These are phyloP conservation scores for Melanerpes aurifrons DNA, from an alignment of 2,113 vertebrate species.

Conservation along the genomic window DNA sequence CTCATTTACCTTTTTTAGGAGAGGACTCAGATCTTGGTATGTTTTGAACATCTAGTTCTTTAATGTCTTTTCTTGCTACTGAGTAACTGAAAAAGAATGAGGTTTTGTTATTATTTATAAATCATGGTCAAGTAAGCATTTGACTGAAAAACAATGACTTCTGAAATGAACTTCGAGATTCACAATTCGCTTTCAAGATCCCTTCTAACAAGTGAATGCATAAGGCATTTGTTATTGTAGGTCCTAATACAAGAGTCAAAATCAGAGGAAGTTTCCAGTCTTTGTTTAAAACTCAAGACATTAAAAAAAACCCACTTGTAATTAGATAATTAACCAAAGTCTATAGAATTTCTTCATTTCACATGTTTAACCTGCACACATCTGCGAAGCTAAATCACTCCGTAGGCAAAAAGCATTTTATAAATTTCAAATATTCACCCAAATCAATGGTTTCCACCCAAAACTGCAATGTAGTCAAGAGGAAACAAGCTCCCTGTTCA, in stretches of 20 bases:
- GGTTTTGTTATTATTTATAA: background rate
- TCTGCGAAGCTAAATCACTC: background rate
- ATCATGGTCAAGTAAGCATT: background rate
- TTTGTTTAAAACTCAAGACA: background rate
- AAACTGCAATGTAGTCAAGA: background rate
- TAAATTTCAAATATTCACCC: background rate
- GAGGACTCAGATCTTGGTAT: constrained; percentile 81
- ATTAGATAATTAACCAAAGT: background rate
- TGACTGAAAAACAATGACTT: background rate
- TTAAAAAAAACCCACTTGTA: background rate
- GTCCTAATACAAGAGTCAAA: background rate
- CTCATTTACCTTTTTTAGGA: constrained; percentile 84
- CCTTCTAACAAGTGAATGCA: background rate
- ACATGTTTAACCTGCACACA: background rate
- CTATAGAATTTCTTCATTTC: background rate
- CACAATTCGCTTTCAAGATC: background rate
- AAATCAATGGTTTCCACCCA: background rate
- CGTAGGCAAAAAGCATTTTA: background rate
- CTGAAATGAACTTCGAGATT: background rate
- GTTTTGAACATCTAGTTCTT: constrained; percentile 79
- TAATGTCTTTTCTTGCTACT: constrained; percentile 88
- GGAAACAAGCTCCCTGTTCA: background rate
- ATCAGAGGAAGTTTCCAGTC: background rate
- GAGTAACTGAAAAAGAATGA: constrained; percentile 80
- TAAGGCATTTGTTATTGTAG: background rate